These are phyloP conservation scores for Gryllus longicercus DNA, from an alignment of 2,888 invertebrate species.

Conservation along the genomic window DNA sequence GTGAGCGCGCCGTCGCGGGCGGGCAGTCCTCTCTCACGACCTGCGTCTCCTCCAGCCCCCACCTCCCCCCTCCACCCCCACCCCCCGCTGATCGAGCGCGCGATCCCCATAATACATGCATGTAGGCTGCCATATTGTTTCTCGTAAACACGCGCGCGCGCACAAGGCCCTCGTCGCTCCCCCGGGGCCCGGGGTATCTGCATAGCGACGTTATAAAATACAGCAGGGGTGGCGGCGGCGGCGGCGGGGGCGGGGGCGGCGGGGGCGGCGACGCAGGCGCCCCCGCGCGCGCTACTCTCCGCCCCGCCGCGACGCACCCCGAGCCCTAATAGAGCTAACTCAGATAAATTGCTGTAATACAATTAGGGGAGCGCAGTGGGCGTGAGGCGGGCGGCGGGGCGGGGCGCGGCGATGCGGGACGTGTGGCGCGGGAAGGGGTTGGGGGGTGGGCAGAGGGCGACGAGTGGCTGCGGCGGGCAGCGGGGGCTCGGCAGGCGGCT, in stretches of 20 bases:
- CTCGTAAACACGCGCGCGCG: slow-evolving; percentile 1
- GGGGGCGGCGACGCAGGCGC: neutral
- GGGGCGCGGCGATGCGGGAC: slow-evolving; percentile 11
- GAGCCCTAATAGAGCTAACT: neutral
- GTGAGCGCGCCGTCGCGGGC: no score
- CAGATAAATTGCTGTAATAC: slow-evolving; percentile 31
- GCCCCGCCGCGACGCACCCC: slow-evolving; percentile 17
- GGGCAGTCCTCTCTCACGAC: no score
- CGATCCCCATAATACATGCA: neutral
- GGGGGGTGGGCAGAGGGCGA: neutral
- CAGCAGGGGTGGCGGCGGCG: neutral
- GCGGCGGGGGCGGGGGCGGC: no score
- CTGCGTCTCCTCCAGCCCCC: neutral
- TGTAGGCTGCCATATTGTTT: slow-evolving; percentile 17
- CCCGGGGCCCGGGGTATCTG: neutral
- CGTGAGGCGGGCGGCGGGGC: neutral
- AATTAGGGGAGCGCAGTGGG: slow-evolving; percentile 23
- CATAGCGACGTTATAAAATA: slow-evolving; percentile 17
- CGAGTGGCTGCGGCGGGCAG: neutral
- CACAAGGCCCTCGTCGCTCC: neutral
- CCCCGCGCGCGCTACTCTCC: neutral
- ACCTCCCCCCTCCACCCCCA: neutral
- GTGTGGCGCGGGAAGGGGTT: slow-evolving; percentile 18
- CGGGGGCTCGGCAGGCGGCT: neutral
- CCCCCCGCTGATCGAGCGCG: neutral